A percentile compares a stretch with the other conserved stretches of the same genome.
phyloP scores from a whole-genome alignment of 1,140 invertebrate genomes.

The Physella acuta region DNA sequence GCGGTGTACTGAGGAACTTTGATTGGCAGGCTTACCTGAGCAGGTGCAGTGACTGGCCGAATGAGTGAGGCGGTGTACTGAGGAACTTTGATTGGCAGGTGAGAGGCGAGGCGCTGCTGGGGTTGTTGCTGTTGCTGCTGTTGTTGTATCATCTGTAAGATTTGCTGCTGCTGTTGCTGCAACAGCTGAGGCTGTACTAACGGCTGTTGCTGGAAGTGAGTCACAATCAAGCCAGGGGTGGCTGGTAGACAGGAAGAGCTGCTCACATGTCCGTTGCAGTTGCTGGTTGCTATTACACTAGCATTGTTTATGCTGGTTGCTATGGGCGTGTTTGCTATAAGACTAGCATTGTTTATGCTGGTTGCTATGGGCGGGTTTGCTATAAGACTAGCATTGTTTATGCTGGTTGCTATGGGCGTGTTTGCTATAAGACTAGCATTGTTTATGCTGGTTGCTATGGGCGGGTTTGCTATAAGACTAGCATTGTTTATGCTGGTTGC shows the following conservation, averaged over 20 bases:
- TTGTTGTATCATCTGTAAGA: conserved; percentile 20
- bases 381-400: conserved; percentile 2
- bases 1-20: conserved; percentile 26
- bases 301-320: neutral
- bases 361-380: neutral
- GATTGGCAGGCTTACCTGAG: conserved; percentile 9
- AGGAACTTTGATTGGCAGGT: conserved; percentile 23
- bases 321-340: neutral
- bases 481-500: no score
- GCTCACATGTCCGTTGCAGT: neutral
- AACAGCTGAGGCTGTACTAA: conserved; percentile 23
- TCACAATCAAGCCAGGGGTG: conserved; percentile 2
- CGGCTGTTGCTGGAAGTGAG: conserved; percentile 11
- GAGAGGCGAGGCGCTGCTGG: conserved; percentile 16
- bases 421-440: no score
- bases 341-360: neutral
- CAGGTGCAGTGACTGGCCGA: neutral
- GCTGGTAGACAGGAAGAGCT: no score
- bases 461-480: no score
- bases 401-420: no score
- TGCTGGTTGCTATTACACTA: neutral
- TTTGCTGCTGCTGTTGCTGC: conserved; percentile 24
- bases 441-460: no score
- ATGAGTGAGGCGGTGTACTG: conserved; percentile 21
- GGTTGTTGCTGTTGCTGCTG: conserved; percentile 17